Percentiles rank a stretch among this genome's conserved stretches.
Evolutionary conservation across 1,140 invertebrate genomes (phyloP).

Genomic region (Cryptotermes secundus): DNA sequence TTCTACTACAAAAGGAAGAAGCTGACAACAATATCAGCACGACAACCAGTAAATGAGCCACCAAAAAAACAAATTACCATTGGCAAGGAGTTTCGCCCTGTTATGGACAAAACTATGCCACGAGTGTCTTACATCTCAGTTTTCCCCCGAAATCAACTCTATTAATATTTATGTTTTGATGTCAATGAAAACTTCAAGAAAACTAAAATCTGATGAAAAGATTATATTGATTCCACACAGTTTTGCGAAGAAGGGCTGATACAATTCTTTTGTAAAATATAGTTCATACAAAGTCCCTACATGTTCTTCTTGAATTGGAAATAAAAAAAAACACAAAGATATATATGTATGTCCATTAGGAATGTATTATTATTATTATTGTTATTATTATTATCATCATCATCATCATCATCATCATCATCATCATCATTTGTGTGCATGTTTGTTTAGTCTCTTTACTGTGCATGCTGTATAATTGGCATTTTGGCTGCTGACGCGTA

Average conservation of each 20-base stretch:
- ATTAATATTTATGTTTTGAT: constrained; percentile 19
- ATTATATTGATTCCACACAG: neutral
- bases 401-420: no score
- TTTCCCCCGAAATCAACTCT: constrained; percentile 47
- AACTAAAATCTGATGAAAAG: neutral
- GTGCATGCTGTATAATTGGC: no score
- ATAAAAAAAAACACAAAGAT: neutral
- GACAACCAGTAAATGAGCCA: neutral
- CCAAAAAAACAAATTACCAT: constrained; percentile 46
- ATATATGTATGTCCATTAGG: neutral
- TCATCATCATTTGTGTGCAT: no score
- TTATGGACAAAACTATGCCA: constrained; percentile 42
- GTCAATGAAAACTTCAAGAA: no score
- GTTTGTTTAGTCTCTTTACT: no score
- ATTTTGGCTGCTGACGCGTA: no score
- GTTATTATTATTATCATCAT: no score
- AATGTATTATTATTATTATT: no score
- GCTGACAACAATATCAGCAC: constrained; percentile 39
- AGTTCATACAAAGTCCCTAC: neutral
- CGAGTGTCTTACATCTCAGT: constrained; percentile 54
- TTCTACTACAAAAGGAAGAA: constrained; percentile 72
- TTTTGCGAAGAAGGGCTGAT: neutral
- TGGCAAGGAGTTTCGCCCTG: constrained; percentile 51
- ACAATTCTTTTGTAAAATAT: neutral
- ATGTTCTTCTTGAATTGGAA: neutral